Conservation (phyloP, 2,797 vertebrate species). For the Myioborus miniatus region DNA sequence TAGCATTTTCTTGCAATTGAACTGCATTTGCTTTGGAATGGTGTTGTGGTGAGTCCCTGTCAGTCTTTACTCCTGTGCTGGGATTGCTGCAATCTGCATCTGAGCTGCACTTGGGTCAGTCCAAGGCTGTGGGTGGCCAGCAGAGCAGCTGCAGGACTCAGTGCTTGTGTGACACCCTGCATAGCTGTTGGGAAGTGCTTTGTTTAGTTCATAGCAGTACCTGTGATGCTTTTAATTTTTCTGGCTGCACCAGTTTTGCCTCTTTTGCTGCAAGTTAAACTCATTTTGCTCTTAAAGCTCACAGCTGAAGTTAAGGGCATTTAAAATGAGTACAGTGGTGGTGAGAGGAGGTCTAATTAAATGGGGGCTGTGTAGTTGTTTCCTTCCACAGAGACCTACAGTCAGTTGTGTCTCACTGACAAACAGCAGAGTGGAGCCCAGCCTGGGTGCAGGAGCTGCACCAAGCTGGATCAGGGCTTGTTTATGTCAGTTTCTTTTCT, state of each 20-base stretch:
- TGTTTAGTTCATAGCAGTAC: neutral
- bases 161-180: neutral
- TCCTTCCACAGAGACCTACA: neutral
- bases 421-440: neutral
- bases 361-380: neutral
- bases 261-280: neutral
- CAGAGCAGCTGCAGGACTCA: neutral
- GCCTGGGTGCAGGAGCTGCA: neutral
- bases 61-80: neutral
- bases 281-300: neutral
- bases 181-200: neutral
- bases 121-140: fast-evolving
- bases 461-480: neutral
- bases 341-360: neutral
- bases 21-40: neutral
- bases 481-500: neutral
- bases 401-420: neutral
- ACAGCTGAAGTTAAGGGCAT: neutral
- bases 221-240: neutral
- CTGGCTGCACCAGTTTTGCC: neutral
- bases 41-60: neutral
- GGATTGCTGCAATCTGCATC: fast-evolving
- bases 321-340: neutral
- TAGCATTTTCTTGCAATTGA: neutral
- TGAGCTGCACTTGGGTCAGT: neutral